phyloP scores from a whole-genome alignment of 2,113 vertebrate species.

The Suricata suricatta region DNA sequence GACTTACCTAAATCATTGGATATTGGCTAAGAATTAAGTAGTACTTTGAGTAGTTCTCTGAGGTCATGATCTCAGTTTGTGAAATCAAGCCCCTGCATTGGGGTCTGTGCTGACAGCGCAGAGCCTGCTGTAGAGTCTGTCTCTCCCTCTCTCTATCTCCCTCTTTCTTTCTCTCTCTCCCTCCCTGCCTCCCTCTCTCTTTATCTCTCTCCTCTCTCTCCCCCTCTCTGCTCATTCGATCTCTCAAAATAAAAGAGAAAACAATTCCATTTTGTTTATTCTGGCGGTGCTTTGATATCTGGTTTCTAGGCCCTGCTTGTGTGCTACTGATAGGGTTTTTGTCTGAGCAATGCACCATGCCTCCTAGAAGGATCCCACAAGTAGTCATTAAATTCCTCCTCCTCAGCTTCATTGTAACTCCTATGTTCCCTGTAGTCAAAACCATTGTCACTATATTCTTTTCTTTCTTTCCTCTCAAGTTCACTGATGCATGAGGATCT shows the following conservation, averaged over 20 bases:
- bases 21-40: background rate
- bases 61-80: no score
- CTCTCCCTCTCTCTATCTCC: no score
- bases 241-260: no score
- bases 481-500: background rate
- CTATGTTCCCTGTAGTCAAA: background rate
- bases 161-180: no score
- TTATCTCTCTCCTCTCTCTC: no score
- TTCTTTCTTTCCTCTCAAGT: background rate
- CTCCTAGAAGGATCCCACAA: background rate
- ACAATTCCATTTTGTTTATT: background rate
- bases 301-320: background rate
- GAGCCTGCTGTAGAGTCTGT: no score
- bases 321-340: background rate
- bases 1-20: conserved; percentile 43
- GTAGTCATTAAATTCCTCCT: background rate
- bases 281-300: background rate
- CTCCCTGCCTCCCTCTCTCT: no score
- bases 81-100: no score
- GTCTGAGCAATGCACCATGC: background rate
- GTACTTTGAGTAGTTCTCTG: background rate
- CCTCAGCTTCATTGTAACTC: background rate
- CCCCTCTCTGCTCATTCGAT: no score
- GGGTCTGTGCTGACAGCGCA: no score
- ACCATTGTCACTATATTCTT: background rate